Evolutionary conservation across 2,888 invertebrate species (phyloP), one percentile per base, ranked within the genome.

Genomic region (Bruchidius siliquastri): DNA sequence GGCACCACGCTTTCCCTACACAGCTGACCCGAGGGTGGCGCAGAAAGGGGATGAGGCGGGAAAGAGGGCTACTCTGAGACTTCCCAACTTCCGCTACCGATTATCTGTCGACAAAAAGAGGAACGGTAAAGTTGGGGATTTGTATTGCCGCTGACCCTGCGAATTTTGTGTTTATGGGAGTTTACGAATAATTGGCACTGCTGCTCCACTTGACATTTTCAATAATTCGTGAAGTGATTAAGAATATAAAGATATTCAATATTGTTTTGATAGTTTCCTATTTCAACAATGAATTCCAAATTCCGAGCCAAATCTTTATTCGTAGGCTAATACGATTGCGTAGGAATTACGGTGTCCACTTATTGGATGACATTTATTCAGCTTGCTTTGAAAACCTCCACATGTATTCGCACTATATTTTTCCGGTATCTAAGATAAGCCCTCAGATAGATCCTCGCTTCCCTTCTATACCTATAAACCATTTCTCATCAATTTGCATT

Each of bases 1-100:
- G 49, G 72, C 76, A 71, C 76, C 79, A 78, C 76, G 74, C 74
- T 72, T 72, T 73, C 73, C 76, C 75, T 76, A 70, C 74, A 74
- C 73, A 74, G 73, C 67, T 77, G 76, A 74, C 76, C 72, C 76
- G 73, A 71, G 72, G 68, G 73, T 70, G 73, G 72, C 74, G 73
- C 72, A 72, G 73, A 73, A 75, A 72, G 73, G 71, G 73, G 75
- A 75, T 49, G 74, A 18, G n/a, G 71, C 26, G 69, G 72, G 66
- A 66, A 69, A 69, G 22, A 69, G 72, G 20, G 22, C 69, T 22
- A 49, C 69, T 69, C 69, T 26, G 66, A 69, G 20, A 49, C 66
- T 49, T 72, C 22, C 68, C 72, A 49, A 18, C 21, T 69, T 69
- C 72, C 69, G 69, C 49, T 72, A 32, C 69, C 22, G 68, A 68